Base-by-base conservation (phyloP, 2,888 invertebrate genomes). In the Athetis lepigone region DNA sequence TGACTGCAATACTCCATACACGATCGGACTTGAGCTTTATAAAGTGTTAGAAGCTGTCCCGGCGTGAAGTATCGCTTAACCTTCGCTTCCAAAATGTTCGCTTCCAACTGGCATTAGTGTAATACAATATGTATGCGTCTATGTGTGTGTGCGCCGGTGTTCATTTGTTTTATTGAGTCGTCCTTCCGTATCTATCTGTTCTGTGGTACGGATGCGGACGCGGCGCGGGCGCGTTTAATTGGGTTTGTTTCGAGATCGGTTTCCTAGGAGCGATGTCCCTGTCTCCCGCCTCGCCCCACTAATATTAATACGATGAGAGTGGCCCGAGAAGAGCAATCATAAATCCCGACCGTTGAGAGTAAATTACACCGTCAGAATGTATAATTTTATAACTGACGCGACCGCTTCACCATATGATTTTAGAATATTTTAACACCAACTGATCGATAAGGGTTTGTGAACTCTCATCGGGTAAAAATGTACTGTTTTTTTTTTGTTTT, bases 211-310 rank as follows among this genome's bases (percentile, higher is more conserved):
- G 71, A 50, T 52, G 39, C 50, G 65, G 64, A 69, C 62, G 67
- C 79, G 68, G 66, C 64, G 72, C 63, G 75, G 71, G 75, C 67
- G 72, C 80, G 72, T 84, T 81, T 86, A 87, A 87, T 88, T 85
- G 79, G 81, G 81, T 85, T 85, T 84, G 82, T 84, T 85, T 82
- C 79, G 80, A 82, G 81, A 83, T 84, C 78, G 76, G 80, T 81
- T 79, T 79, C 75, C 72, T 79, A 65, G 50, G 63, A 79, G 65
- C 70, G 52, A 70, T 78, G 77, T 75, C 67, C 68, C 75, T 67
- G 78, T 73, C 64, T 65, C 63, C 74, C 57, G 67, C 60, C 46
- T 42, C 59, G 40, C 64, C 69, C 52, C 69, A 70, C 76, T 77
- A 80, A 81, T 85, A 86, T 84, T 85, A 84, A 84, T 85, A 82